These are phyloP conservation scores for Danaus melanippus DNA, from an alignment of 1,140 invertebrate genomes.

Conservation along the genomic window DNA sequence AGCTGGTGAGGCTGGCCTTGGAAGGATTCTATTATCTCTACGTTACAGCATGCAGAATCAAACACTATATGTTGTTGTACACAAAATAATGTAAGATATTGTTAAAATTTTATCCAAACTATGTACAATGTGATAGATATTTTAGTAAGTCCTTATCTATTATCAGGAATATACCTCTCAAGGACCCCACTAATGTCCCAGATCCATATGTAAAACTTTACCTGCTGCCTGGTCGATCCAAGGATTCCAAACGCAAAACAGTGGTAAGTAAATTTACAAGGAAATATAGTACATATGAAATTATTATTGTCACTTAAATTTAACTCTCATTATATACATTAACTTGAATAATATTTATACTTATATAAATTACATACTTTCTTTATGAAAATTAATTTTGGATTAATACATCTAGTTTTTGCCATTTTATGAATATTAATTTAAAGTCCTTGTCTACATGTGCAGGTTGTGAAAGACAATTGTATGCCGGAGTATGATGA, in stretches of 20 bases:
- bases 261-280: slow-evolving; percentile 65
- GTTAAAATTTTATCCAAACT: slow-evolving; percentile 1
- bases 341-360: too few species aligned
- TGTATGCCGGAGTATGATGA: slow-evolving; percentile 94
- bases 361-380: too few species aligned
- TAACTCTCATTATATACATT: too few species aligned
- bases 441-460: slow-evolving; percentile 5
- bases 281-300: too few species aligned
- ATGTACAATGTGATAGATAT: slow-evolving; percentile 4
- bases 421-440: not conserved
- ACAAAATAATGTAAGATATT: slow-evolving; percentile 87
- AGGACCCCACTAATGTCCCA: slow-evolving; percentile 89
- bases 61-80: slow-evolving; percentile 85
- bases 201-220: slow-evolving; percentile 97
- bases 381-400: too few species aligned
- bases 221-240: slow-evolving; percentile 88
- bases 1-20: slow-evolving; percentile 79
- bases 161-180: slow-evolving; percentile 85
- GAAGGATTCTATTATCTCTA: slow-evolving; percentile 89
- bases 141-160: slow-evolving; percentile 16
- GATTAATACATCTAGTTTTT: too few species aligned
- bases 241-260: slow-evolving; percentile 93
- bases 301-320: too few species aligned
- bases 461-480: slow-evolving; percentile 85
- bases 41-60: slow-evolving; percentile 88